Evolutionary conservation across 2,888 invertebrate genomes (phyloP), one percentile per base, ranked within the genome.

Genomic region (Heterodera filipjevi): DNA sequence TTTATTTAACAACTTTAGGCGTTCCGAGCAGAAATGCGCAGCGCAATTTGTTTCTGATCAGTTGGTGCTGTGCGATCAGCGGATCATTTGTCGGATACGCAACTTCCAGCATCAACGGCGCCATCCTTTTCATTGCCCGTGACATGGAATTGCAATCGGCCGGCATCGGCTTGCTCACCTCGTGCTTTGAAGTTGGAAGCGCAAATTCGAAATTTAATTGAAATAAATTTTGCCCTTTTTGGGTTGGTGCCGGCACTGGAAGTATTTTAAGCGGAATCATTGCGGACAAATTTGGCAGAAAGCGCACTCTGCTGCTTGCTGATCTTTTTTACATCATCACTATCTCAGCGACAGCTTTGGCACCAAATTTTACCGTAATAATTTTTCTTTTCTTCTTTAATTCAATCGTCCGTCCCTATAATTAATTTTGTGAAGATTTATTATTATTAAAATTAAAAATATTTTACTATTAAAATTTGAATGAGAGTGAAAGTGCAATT

Each of bases 211-310:
- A 44, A 44, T 44, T 10, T 5, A 44, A 44, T 44, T 49, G 16
- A 19, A 49, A 49, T 49, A 19, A 49, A 49, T 16, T 49, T 19
- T 49, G 49, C 39, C 39, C 12, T 91, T 97, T 96, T 90, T 95
- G 96, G 83, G 74, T 74, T 12, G 74, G 74, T 35, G 74, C 74
- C n/a, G 74, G 46, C 27, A 35, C 44, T 53, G 74, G 74, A 3
- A 19, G 74, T 0, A 74, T 74, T 32, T 12, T 53, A 27, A 49
- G 74, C 39, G 74, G 74, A 30, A 49, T 27, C 16, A 6, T 74
- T 39, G 74, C 74, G 27, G 74, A 74, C 39, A 16, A 27, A 16
- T 49, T 53, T 39, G 74, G 74, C 0, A 35, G 74, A n/a, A 74
- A 53, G 49, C 46, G 74, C 30, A 30, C 27, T 19, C 32, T 74